A percentile compares a stretch with the other conserved stretches of the same genome.
phyloP scores from a whole-genome alignment of 2,888 invertebrate species.

The Erebia ligea region DNA sequence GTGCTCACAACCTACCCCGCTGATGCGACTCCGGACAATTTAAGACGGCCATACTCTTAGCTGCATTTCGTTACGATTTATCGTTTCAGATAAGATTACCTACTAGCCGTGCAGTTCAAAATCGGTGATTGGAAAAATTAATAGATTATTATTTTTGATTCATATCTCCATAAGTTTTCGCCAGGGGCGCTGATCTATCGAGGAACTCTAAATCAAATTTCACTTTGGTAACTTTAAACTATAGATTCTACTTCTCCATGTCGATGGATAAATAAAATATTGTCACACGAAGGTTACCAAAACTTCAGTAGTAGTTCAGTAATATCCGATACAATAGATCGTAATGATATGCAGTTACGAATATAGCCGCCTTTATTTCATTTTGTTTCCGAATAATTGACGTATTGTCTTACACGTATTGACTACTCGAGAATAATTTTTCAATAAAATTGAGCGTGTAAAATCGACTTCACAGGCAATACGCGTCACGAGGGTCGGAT shows the following conservation, averaged over 20 bases:
- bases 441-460: conserved; percentile 79
- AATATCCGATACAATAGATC: not conserved
- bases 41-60: not conserved
- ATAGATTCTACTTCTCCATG: too few relatives aligned
- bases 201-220: too few relatives aligned
- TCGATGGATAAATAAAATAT: too few relatives aligned
- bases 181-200: too few relatives aligned
- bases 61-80: not conserved
- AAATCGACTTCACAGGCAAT: conserved; percentile 70
- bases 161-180: too few relatives aligned
- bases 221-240: too few relatives aligned
- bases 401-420: conserved; percentile 75
- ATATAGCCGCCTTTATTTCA: conserved; percentile 9
- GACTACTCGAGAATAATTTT: conserved; percentile 65
- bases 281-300: too few relatives aligned
- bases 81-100: not conserved
- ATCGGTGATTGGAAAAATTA: too few relatives aligned
- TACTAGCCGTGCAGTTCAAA: not conserved
- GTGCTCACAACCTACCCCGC: conserved; percentile 21
- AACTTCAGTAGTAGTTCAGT: too few relatives aligned
- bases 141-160: too few relatives aligned
- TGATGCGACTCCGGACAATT: conserved; percentile 24
- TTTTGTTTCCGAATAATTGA: conserved; percentile 67
- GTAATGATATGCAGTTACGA: not conserved
- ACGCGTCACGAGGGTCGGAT: conserved; percentile 53